These are phyloP conservation scores for Cuniculus paca DNA, from an alignment of 2,797 vertebrate genomes.

Conservation along the genomic window DNA sequence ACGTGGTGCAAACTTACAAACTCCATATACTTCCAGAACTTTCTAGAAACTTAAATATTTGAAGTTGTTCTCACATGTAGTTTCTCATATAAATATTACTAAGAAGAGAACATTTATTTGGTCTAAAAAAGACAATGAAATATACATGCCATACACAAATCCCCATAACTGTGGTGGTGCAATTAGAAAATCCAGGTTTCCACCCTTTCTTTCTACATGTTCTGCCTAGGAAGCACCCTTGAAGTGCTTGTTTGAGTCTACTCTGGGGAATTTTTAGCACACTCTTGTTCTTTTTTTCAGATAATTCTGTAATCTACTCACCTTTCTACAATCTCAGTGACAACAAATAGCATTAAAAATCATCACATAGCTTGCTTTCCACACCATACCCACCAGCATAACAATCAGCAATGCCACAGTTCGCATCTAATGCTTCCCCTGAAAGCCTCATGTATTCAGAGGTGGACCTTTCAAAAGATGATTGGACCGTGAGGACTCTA, in stretches of 20 bases:
- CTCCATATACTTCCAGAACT: background rate
- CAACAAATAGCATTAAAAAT: background rate
- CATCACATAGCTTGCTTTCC: background rate
- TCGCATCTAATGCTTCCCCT: background rate
- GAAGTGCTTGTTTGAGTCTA: background rate
- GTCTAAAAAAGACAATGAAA: background rate
- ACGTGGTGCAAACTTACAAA: background rate
- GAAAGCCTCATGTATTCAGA: background rate
- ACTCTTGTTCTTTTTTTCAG: background rate
- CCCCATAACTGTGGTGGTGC: rapidly evolving
- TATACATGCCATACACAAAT: background rate
- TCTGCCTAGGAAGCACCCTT: background rate
- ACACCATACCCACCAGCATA: rapidly evolving
- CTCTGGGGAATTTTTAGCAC: background rate
- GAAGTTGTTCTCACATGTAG: background rate
- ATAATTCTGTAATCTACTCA: background rate
- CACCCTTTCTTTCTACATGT: background rate
- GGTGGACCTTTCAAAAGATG: background rate
- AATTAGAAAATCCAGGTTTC: background rate
- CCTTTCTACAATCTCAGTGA: background rate
- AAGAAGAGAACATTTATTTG: background rate
- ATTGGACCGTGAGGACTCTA: background rate
- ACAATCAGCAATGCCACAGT: background rate
- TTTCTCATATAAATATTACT: background rate
- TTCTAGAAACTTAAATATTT: background rate